Evolutionary conservation across 2,113 vertebrate genomes (phyloP).

Genomic region (Cyanoramphus novaezelandiae): DNA sequence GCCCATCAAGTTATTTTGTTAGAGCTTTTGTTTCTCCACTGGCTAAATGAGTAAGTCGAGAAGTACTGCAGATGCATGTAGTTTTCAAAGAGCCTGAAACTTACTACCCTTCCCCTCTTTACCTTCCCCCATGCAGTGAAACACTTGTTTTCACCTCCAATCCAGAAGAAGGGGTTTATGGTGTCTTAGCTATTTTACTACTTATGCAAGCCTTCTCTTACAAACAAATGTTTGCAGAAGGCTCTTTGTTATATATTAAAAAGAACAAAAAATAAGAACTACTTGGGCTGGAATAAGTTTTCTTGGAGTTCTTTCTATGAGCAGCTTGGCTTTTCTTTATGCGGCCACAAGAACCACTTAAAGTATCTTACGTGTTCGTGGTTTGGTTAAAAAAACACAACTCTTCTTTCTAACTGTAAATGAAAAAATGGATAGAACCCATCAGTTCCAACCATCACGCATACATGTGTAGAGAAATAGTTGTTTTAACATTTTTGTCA

Average conservation of each 20-base stretch:
- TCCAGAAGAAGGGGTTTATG: neutral
- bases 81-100: conserved; percentile 3
- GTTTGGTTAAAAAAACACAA: neutral
- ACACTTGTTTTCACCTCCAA: neutral
- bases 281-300: neutral
- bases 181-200: neutral
- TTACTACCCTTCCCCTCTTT: neutral
- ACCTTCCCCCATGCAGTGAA: neutral
- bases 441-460: neutral
- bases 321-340: neutral
- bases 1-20: neutral
- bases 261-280: neutral
- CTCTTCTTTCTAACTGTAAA: neutral
- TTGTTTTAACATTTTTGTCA: neutral
- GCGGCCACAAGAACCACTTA: neutral
- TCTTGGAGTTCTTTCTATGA: neutral
- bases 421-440: neutral
- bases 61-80: neutral
- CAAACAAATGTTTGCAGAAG: neutral
- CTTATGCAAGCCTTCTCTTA: neutral
- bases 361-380: neutral
- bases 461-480: neutral
- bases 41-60: neutral
- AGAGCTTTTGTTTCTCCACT: neutral
- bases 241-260: neutral